Evolutionary conservation across 2,888 invertebrate species (phyloP), one percentile per base, ranked within the genome.

Genomic region (Aricia artaxerxes): DNA sequence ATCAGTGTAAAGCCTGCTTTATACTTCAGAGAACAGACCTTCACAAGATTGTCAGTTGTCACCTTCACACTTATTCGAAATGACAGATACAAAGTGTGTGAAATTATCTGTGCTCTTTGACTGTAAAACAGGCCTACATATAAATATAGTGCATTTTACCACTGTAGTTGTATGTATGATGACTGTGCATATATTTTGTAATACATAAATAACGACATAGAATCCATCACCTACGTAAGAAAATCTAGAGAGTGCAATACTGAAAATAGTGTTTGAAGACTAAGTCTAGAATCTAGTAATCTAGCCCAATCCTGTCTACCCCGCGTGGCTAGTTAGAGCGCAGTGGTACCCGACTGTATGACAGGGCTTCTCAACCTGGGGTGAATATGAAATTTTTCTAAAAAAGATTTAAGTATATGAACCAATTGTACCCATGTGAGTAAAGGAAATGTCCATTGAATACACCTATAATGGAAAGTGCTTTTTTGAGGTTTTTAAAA

Each of bases 301-400:
- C 80, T 79, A 81, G 78, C 79, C 81, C 79, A 79, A 72, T 78
- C 79, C 81, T 80, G 79, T 79, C 79, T 80, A 82, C 78, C 86
- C 85, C 87, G 86, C 83, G 82, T 83, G 81, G 83, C 83, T 84
- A 82, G 81, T 81, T 75, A 83, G 91, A 92, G 92, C 91, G 91
- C 91, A 87, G 91, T 91, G 91, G 90, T 84, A 90, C 87, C 90
- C 88, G 86, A 85, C 88, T 86, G 91, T 86, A 86, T 90, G 87
- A 87, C 69, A 69, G 69, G 69, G 69, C 69, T 69, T 38, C 69
- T 38, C 69, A 69, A 69, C 35, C 35, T 69, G 38, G 64, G 64
- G 35, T 11, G 24, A 7, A 1, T 69, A 69, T 69, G 57, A 57
- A 57, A 16, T 4, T 57, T 11, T 53, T 57, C 11, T 6, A 69